Base-by-base conservation (phyloP, 2,797 vertebrate genomes). In the Poecile montanus region DNA sequence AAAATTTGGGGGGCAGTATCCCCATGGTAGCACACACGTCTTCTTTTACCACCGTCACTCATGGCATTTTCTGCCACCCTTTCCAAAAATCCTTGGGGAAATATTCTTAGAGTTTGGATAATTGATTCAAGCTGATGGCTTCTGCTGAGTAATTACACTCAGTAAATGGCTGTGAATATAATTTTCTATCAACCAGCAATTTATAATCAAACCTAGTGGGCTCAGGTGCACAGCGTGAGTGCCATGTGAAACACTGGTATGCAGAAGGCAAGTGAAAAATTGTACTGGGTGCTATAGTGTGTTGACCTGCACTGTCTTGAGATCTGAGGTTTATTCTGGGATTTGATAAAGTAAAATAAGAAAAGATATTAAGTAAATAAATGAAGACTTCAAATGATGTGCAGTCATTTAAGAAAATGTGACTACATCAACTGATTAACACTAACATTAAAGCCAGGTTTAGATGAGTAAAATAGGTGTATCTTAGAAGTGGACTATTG, bases 171-270 rank as follows among this genome's bases (percentile, higher is more conserved):
- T 73, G 66, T 91, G 89, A 95, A 90, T 79, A 71, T 73, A 70
- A 95, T 93, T 95, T 94, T 91, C 87, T 88, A 88, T 86, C 87
- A 91, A 66, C 89, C 56, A 85, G 76, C 51, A 81, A 81, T 92
- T 96, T 84, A 76, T 89, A 95, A 95, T 93, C 93, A 95, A 84
- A 71, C 38, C 50, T 81, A 93, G 95, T 70, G 56, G 62, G 51
- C 80, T 95, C 95, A 95, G 91, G 89, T 94, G 91, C 66, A 88
- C 70, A 0, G 44, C 0, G 0, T 91, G 89, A 94, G 47, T 67
- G 79, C 88, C 87, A 87, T 61, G 36, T 89, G 92, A 89, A 95
- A 87, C 38, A 80, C 23, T 78, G 12, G 21, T 53, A 44, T 63
- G 56, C 22, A 19, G 62, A 91, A 92, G 34, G 38, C 68, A 88